Conservation (phyloP, 1,140 invertebrate species). For the Trissolcus basalis region DNA sequence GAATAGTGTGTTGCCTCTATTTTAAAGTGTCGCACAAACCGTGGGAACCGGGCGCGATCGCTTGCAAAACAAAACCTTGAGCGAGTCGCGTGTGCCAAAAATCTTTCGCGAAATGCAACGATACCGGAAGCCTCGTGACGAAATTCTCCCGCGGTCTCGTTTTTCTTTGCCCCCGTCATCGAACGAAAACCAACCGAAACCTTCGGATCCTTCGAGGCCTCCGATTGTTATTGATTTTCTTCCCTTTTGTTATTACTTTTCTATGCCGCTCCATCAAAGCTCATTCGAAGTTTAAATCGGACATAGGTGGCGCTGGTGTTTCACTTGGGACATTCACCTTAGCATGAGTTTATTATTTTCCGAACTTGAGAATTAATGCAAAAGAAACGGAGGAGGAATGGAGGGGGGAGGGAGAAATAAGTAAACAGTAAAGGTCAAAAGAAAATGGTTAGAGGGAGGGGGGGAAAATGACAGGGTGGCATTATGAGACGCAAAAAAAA, state of each 20-base stretch:
- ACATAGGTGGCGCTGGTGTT: background rate
- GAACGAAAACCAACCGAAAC: too few species aligned
- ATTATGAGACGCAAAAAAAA: slow-evolving; percentile 8
- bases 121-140: slow-evolving; percentile 63
- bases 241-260: too few species aligned
- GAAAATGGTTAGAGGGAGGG: background rate
- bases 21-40: slow-evolving; percentile 23
- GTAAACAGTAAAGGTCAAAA: too few species aligned
- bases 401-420: background rate
- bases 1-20: slow-evolving; percentile 22
- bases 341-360: background rate
- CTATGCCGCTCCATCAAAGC: too few species aligned
- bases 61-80: slow-evolving; percentile 13
- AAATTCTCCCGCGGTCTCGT: slow-evolving; percentile 61
- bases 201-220: too few species aligned
- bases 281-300: slow-evolving; percentile 2
- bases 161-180: slow-evolving; percentile 24
- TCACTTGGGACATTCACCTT: background rate
- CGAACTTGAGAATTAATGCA: too few species aligned
- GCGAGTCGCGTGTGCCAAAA: slow-evolving; percentile 60
- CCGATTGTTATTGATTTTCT: too few species aligned
- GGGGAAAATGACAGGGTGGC: background rate
- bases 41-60: slow-evolving; percentile 35
- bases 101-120: slow-evolving; percentile 64
- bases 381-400: background rate